A percentile compares a stretch with the other conserved stretches of the same genome.
Conservation (phyloP, 2,888 invertebrate genomes). For the Drepanosiphum platanoidis region DNA sequence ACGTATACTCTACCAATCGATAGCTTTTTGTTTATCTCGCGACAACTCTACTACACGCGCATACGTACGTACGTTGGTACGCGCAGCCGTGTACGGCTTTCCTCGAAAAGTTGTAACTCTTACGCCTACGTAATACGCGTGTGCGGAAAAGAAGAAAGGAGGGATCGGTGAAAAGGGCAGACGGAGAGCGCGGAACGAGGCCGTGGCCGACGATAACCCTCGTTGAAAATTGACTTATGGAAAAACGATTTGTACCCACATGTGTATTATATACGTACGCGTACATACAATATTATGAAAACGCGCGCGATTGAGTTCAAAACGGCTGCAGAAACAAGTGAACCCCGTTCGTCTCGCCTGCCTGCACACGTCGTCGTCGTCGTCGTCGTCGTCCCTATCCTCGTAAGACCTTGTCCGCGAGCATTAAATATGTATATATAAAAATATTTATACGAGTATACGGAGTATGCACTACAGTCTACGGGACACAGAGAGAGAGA, state of each 20-base stretch:
- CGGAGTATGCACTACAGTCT: neutral
- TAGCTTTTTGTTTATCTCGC: constrained; percentile 11
- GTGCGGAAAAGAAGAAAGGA: neutral
- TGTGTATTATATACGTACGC: neutral
- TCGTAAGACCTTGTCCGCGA: neutral
- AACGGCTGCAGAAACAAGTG: constrained; percentile 14
- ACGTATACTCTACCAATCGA: neutral
- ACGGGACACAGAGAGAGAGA: too few relatives aligned
- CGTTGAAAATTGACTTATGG: constrained; percentile 19
- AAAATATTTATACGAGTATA: neutral
- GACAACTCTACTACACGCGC: neutral
- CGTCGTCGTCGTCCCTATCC: neutral
- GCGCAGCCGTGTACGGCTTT: neutral
- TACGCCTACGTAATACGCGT: neutral
- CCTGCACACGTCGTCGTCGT: neutral
- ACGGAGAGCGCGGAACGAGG: neutral
- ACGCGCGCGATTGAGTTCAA: neutral
- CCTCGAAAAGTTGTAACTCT: neutral
- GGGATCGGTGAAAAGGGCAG: neutral
- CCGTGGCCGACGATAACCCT: neutral
- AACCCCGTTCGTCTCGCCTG: neutral
- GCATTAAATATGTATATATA: neutral
- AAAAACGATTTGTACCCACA: neutral
- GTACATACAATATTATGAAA: too few relatives aligned
- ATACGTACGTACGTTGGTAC: neutral